These are phyloP conservation scores for Neolamprologus hecqui DNA, from an alignment of 2,113 vertebrate genomes.

Conservation along the genomic window DNA sequence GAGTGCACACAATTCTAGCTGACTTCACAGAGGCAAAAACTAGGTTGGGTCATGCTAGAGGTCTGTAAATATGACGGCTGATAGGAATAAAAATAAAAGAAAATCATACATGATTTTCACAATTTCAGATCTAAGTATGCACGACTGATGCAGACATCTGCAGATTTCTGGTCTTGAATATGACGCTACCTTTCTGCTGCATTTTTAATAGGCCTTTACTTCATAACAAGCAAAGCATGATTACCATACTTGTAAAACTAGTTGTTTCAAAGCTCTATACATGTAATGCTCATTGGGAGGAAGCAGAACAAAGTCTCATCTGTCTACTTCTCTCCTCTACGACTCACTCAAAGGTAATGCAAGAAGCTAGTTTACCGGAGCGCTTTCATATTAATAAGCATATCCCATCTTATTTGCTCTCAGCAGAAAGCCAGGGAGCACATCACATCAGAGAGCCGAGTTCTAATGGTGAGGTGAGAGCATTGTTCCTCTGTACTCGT, in stretches of 20 bases:
- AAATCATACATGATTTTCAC: conserved; percentile 23
- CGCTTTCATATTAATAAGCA: conserved; percentile 72
- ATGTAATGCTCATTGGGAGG: conserved; percentile 52
- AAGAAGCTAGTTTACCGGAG: conserved; percentile 63
- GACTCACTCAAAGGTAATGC: conserved; percentile 66
- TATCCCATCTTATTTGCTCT: conserved; percentile 69
- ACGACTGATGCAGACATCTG: conserved; percentile 7
- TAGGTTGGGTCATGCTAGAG: conserved; percentile 66
- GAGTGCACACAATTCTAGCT: conserved; percentile 58
- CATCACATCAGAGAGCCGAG: conserved; percentile 66
- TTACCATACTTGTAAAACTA: conserved; percentile 56
- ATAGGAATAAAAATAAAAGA: conserved; percentile 21
- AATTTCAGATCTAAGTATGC: not conserved
- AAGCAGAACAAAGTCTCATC: conserved; percentile 55
- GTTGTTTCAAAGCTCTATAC: conserved; percentile 50
- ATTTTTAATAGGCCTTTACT: conserved; percentile 46
- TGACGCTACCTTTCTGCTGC: not conserved
- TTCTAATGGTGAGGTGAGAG: conserved; percentile 66
- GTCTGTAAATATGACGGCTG: conserved; percentile 48
- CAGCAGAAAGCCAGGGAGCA: conserved; percentile 62
- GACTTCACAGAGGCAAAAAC: conserved; percentile 64
- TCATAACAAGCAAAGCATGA: conserved; percentile 46
- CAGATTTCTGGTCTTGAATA: not conserved
- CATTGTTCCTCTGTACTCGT: conserved; percentile 75
- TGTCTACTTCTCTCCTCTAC: conserved; percentile 37